phyloP scores from a whole-genome alignment of 2,888 invertebrate species.

The Cerastis leucographa region DNA sequence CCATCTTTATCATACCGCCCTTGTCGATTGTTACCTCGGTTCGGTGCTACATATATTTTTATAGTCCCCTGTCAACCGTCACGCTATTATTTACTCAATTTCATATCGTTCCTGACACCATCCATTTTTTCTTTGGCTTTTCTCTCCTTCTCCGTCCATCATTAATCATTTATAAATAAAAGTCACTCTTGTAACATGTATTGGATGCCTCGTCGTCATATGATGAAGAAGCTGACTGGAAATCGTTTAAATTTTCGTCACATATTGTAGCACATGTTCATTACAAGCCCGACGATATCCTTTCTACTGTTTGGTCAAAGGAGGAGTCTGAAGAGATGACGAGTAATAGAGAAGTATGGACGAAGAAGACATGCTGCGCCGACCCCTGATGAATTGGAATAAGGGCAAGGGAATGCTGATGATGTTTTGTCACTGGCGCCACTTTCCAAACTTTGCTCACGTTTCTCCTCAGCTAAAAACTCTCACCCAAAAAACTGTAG shows the following conservation, averaged over 20 bases:
- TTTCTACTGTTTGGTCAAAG: not conserved
- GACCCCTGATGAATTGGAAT: no score
- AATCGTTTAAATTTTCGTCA: not conserved
- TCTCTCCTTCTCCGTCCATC: not conserved
- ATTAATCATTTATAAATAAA: no score
- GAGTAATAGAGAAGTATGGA: no score
- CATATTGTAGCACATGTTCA: not conserved
- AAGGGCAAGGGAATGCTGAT: no score
- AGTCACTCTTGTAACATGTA: not conserved
- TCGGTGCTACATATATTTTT: not conserved
- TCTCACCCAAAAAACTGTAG: not conserved
- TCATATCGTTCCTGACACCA: not conserved
- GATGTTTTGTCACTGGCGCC: not conserved
- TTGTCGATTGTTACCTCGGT: not conserved
- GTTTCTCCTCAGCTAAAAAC: not conserved
- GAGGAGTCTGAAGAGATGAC: no score
- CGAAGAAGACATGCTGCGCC: no score
- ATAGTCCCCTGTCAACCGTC: not conserved
- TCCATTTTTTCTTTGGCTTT: not conserved
- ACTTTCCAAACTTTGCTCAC: not conserved
- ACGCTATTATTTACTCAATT: not conserved
- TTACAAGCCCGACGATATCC: not conserved
- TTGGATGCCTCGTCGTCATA: not conserved
- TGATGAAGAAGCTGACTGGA: not conserved
- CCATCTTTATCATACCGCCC: not conserved